Evolutionary conservation across 2,113 vertebrate species (phyloP), one percentile per base, ranked within the genome.

Genomic region (Peromyscus californicus): DNA sequence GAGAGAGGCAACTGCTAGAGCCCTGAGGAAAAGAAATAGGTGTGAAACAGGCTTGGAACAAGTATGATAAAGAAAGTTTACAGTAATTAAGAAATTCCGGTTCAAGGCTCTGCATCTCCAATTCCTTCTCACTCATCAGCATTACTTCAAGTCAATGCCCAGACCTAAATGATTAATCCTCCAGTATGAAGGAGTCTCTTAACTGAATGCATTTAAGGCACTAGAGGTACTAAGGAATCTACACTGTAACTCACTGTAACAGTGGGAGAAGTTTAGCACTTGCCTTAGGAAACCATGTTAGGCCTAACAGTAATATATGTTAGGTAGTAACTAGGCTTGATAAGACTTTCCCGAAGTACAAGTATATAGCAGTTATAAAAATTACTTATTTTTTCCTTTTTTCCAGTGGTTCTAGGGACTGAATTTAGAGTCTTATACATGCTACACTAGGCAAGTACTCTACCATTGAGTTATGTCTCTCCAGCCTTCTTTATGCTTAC

Each of bases 231-330:
- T 39, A 96, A 48, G 6, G 42, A 90, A 70, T 75, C 11, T 31
- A 72, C 54, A 65, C 3, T 91, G 21, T 85, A 65, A 92, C 36
- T 94, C 74, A 61, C 63, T 78, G 12, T 4, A 95, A 48, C 90
- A 95, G 31, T 78, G 17, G 67, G n/a, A 57, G 7, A 76, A 70
- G 67, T 89, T n/a, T 69, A 15, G 74, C 33, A 92, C 42, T 48
- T 95, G 19, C 91, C 29, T 61, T 79, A 91, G 67, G 90, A 97
- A 90, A 86, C 90, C 65, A 89, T 69, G n/a, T 17, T 65, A 72
- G 16, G 15, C 5, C 29, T 65, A 19, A 89, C 17, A 89, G 67
- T 93, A 80, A 92, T 54, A 13, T 63, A 57, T n/a, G 74, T 63
- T 82, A 93, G 16, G 15, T 85, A 87, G 91, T 59, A 90, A 69